phyloP scores from a whole-genome alignment of 2,113 vertebrate genomes.

The Otus sunia region DNA sequence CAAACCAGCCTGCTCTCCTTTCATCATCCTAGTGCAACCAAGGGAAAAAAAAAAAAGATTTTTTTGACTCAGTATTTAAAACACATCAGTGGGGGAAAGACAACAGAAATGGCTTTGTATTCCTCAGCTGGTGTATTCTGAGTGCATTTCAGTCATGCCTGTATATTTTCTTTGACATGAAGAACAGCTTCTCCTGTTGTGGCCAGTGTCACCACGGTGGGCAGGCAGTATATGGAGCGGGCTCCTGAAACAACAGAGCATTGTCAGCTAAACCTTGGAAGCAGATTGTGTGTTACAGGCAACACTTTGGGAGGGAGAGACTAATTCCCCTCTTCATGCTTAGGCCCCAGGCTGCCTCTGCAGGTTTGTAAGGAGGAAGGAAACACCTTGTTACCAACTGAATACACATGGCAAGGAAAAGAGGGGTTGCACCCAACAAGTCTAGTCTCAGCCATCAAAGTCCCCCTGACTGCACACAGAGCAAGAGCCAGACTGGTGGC shows the following conservation, averaged over 20 bases:
- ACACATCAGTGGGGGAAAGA: not conserved
- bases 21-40: not conserved
- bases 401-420: not conserved
- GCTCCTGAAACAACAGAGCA: fast-evolving
- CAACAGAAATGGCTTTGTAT: not conserved
- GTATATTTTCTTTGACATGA: not conserved
- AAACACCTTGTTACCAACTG: not conserved
- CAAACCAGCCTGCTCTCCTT: not conserved
- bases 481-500: not conserved
- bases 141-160: not conserved
- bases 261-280: not conserved
- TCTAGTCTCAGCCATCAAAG: not conserved
- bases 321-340: not conserved
- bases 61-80: not conserved
- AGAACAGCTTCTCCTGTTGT: not conserved
- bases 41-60: not conserved
- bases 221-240: fast-evolving
- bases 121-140: not conserved
- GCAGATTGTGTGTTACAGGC: not conserved
- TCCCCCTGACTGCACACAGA: not conserved
- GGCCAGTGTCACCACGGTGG: not conserved
- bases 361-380: not conserved
- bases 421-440: not conserved
- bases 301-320: not conserved
- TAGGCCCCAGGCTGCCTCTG: not conserved